Conservation (phyloP, 1,140 invertebrate genomes). For the Drosophila burlai region DNA sequence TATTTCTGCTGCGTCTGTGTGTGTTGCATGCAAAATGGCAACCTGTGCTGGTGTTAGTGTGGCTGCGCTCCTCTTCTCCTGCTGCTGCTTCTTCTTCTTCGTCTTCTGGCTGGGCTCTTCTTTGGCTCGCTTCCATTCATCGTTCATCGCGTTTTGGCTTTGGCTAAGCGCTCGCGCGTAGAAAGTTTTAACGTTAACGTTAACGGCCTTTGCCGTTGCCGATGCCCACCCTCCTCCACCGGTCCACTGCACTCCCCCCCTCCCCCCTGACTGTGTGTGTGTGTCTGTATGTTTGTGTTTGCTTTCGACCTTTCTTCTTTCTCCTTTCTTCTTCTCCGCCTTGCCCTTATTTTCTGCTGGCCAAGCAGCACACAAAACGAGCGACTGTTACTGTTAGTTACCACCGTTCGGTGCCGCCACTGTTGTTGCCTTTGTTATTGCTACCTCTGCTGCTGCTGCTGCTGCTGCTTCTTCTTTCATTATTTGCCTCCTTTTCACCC, state of each 20-base stretch:
- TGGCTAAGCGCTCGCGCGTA: constrained; percentile 78
- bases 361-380: constrained; percentile 55
- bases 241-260: constrained; percentile 38
- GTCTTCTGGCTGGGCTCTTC: constrained; percentile 45
- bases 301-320: constrained; percentile 80
- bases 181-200: constrained; percentile 78
- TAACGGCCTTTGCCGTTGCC: constrained; percentile 49
- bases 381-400: constrained; percentile 69
- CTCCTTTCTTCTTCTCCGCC: constrained; percentile 58
- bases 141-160: constrained; percentile 66
- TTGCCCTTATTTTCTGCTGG: constrained; percentile 75
- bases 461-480: constrained; percentile 7
- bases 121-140: constrained; percentile 34
- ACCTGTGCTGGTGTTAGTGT: constrained; percentile 26
- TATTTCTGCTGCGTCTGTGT: not conserved
- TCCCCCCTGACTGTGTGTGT: constrained; percentile 6
- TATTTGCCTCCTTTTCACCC: constrained; percentile 1
- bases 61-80: constrained; percentile 10
- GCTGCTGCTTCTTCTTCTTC: constrained; percentile 17
- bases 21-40: constrained; percentile 62
- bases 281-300: constrained; percentile 48
- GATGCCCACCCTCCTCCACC: constrained; percentile 39
- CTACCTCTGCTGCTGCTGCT: constrained; percentile 13
- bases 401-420: constrained; percentile 36
- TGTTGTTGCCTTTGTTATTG: constrained; percentile 22